Percentiles rank a stretch among this genome's conserved stretches.
These are phyloP conservation scores for Rhagium mordax DNA, from an alignment of 2,888 invertebrate species.

Conservation along the genomic window DNA sequence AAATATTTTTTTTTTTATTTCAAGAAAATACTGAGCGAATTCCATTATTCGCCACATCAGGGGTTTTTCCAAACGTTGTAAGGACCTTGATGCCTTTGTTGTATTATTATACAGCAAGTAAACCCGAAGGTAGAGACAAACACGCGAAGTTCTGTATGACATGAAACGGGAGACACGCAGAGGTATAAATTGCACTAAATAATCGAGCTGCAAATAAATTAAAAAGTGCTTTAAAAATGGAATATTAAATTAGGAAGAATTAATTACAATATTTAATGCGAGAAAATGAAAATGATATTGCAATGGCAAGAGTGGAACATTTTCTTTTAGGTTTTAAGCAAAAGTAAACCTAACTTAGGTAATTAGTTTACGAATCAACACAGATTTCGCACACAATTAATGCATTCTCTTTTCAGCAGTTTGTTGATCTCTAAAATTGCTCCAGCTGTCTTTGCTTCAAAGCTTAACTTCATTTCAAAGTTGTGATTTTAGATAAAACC, in stretches of 20 bases:
- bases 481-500: no score
- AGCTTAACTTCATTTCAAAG: no score
- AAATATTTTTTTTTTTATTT: no score
- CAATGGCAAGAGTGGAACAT: no score
- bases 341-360: no score
- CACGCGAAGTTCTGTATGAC: conserved; percentile 7
- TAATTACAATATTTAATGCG: not conserved
- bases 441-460: no score
- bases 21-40: no score
- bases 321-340: no score
- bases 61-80: conserved; percentile 1
- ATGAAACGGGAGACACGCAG: conserved; percentile 10
- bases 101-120: not conserved
- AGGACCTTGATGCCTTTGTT: not conserved
- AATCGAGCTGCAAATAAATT: not conserved
- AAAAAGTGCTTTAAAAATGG: not conserved
- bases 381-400: no score
- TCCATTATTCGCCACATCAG: not conserved
- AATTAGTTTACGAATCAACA: no score
- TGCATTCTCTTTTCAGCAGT: no score
- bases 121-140: not conserved
- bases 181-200: not conserved
- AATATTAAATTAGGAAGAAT: not conserved
- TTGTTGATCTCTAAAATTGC: no score
- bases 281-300: not conserved